Evolutionary conservation across 2,797 vertebrate species (phyloP).

Genomic region (Falco peregrinus): DNA sequence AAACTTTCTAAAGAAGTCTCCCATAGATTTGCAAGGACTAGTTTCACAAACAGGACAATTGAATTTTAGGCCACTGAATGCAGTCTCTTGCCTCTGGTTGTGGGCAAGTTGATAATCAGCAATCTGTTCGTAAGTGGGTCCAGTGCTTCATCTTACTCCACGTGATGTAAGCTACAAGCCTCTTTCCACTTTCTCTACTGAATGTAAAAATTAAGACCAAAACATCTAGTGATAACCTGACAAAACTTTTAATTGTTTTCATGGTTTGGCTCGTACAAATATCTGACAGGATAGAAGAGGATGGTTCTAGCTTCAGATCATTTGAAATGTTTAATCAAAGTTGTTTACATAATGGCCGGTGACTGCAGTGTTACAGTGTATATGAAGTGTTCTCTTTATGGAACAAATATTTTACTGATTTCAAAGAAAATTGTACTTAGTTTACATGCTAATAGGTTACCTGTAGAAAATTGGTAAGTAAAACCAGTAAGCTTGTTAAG

Average conservation of each 20-base stretch:
- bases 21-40: neutral
- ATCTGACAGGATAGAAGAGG: neutral
- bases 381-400: neutral
- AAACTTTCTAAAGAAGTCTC: neutral
- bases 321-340: neutral
- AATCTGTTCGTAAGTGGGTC: neutral
- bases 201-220: neutral
- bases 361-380: neutral
- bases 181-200: neutral
- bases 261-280: neutral
- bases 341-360: neutral
- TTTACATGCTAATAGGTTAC: neutral
- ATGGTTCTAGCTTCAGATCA: neutral
- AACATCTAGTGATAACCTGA: neutral
- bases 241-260: neutral
- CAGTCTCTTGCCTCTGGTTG: neutral
- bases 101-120: neutral
- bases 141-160: neutral
- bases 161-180: neutral
- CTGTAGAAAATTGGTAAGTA: neutral
- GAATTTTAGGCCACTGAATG: neutral
- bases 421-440: neutral
- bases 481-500: neutral
- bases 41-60: neutral
- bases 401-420: neutral